Base-by-base conservation (phyloP, 2,797 vertebrate species). In the Lutjanus campechanus region DNA sequence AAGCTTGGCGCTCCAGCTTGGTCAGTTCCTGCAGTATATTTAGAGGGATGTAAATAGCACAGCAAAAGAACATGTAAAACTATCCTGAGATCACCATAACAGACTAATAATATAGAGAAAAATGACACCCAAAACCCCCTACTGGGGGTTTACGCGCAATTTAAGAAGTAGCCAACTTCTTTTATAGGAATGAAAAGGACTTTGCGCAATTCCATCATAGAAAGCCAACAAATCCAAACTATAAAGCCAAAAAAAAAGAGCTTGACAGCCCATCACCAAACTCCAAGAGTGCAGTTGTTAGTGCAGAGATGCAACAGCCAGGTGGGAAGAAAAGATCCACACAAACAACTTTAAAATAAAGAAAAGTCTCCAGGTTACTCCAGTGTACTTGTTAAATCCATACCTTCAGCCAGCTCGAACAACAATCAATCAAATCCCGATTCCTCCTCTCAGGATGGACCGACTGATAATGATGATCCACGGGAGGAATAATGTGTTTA, bases 21-120 rank as follows among this genome's bases (percentile, higher is more conserved):
- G 55, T 54, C 69, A 78, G 70, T 73, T 78, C 71, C 80, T 68
- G 50, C 3, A 69, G 69, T 92, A 94, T 93, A 93, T 93, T 93
- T 94, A 94, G 93, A 88, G 19, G 77, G 91, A 88, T 94, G 91
- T 63, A 93, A 94, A 93, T 94, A 94, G 93, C 85, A 1, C 86
- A 69, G 86, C 56, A 87, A 78, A 85, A 85, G 77, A 66, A 76
- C 80, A 56, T 89, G 93, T 90, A 91, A 93, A 92, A 86, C 75
- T 91, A 93, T 80, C 89, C 91, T 51, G 77, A 67, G 88, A 81
- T 84, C 84, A 66, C 58, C 49, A 10, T 81, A 84, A 84, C 83
- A 69, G 74, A 61, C 79, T 86, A 61, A 78, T 70, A 85, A 69
- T 89, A 88, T 73, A 85, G 79, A 81, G 77, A 69, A 85, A 92